phyloP scores from a whole-genome alignment of 1,140 invertebrate species.

The Caerostris darwini region DNA sequence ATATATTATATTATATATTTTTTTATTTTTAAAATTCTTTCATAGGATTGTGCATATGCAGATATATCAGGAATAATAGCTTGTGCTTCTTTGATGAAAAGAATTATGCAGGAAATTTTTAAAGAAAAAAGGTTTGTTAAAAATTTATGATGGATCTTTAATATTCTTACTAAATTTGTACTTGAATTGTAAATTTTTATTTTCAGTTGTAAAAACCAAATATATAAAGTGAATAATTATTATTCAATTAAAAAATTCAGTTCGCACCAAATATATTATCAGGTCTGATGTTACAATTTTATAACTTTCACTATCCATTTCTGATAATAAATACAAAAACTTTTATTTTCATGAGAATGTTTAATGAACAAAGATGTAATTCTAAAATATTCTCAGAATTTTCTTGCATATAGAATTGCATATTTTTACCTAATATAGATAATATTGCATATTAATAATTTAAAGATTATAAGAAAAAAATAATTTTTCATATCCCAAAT shows the following conservation, averaged over 20 bases:
- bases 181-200: neutral
- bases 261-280: no score
- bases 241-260: neutral
- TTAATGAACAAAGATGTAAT: no score
- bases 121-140: constrained; percentile 1
- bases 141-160: neutral
- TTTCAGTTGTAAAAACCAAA: neutral
- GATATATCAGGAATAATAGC: neutral
- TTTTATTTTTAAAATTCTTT: neutral
- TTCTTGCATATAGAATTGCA: no score
- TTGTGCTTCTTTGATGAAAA: constrained; percentile 20
- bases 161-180: neutral
- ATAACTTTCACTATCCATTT: no score
- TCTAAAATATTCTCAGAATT: no score
- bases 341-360: no score
- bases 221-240: neutral
- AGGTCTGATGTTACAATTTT: no score
- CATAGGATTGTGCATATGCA: neutral
- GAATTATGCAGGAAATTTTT: constrained; percentile 1
- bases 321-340: no score
- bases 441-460: no score
- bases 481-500: no score
- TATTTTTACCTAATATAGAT: no score
- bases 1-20: neutral
- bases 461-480: no score